phyloP scores from a whole-genome alignment of 1,140 invertebrate species.

The Trissolcus basalis region DNA sequence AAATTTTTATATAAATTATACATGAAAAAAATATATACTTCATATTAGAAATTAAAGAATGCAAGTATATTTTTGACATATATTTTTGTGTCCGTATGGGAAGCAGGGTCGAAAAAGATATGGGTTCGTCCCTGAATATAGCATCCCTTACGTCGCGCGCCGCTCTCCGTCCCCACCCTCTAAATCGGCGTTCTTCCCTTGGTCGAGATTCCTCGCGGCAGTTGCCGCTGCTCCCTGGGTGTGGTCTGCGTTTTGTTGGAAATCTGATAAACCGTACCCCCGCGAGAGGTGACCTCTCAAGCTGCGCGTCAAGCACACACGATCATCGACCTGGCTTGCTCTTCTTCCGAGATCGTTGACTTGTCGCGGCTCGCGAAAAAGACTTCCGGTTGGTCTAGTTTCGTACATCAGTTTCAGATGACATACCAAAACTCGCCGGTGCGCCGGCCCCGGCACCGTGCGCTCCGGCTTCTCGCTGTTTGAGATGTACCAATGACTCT shows the following conservation, averaged over 20 bases:
- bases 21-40: too few species aligned
- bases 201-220: constrained; percentile 37
- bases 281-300: constrained; percentile 8
- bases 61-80: too few species aligned
- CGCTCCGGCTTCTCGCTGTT: too few species aligned
- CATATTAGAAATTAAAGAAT: too few species aligned
- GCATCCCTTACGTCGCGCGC: neutral
- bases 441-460: constrained; percentile 5
- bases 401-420: constrained; percentile 1
- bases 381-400: neutral
- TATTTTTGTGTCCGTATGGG: too few species aligned
- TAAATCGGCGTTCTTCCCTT: constrained; percentile 20
- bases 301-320: constrained; percentile 16
- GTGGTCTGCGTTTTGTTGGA: constrained; percentile 35
- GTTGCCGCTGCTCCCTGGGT: constrained; percentile 45
- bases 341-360: constrained; percentile 43
- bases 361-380: constrained; percentile 8
- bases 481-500: too few species aligned
- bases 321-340: constrained; percentile 38
- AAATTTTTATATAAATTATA: too few species aligned
- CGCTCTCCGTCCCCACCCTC: constrained; percentile 6
- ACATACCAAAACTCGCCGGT: constrained; percentile 2
- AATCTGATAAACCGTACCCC: constrained; percentile 12
- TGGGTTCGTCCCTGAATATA: neutral
- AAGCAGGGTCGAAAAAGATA: neutral